Base-by-base conservation (phyloP, 2,113 vertebrate species). In the Leptodactylus fuscus region DNA sequence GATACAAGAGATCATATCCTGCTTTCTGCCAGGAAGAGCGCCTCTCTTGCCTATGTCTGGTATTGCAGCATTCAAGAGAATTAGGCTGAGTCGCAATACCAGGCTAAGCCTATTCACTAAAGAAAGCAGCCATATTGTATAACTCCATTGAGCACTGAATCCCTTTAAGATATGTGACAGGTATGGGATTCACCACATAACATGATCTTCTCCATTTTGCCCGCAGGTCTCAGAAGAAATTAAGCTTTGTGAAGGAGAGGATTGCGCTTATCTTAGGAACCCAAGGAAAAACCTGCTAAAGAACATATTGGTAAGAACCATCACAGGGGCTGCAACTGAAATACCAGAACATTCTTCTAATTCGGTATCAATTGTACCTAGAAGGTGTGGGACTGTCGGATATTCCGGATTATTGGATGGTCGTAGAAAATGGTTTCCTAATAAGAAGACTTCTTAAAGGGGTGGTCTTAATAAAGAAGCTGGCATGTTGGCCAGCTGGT, bases 201-300 rank as follows among this genome's bases (percentile, higher is more conserved):
- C 36, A 44, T 24, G 10, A 41, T 46, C 22, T 44, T 46, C 22
- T 44, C 36, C 0, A 15, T 69, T 36, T 49, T 69, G 8, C 9
- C 22, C 27, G 77, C 87, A 95, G 95, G 88, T 91, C 82, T 93
- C 93, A 38, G 93, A 93, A 87, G 94, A 96, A 88, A 92, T 90
- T 18, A 95, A 94, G 73, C 84, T 93, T 58, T 95, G 94, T 76
- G 91, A 94, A 74, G 91, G 89, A 10, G 89, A 91, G 70, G 93
- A 94, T 85, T 96, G 95, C 87, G 92, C 91, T 71, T 95, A 93
- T 82, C 73, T 94, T 86, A 93, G 92, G 87, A 93, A 93, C 32
- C 92, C 93, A 83, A 89, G 90, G 67, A 94, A 92, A 87, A 91
- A 84, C 81, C 60, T 94, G 29, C 87, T 95, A 18, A 93, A 90